Conservation (phyloP, 2,888 invertebrate species). For the Melipona bicolor region DNA sequence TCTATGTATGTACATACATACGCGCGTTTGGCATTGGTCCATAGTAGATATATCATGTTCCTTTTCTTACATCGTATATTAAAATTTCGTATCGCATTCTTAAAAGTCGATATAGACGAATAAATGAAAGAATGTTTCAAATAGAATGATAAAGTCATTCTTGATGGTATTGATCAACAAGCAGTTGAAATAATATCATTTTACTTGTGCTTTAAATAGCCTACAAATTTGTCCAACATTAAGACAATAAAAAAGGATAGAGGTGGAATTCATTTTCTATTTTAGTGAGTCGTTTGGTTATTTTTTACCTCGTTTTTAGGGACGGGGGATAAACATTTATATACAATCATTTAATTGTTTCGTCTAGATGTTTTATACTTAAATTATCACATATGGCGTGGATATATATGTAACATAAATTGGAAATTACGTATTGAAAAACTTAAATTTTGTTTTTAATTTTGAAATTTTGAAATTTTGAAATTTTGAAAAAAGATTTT, state of each 20-base stretch:
- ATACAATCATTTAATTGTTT: not conserved
- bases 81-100: slow-evolving; percentile 31
- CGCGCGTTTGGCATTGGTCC: slow-evolving; percentile 43
- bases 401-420: not conserved
- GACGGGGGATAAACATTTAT: not conserved
- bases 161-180: not conserved
- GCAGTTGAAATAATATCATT: not conserved
- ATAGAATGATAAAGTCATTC: not conserved
- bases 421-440: not conserved
- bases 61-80: slow-evolving; percentile 21
- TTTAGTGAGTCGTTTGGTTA: not conserved
- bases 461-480: not conserved
- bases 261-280: not conserved
- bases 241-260: not conserved
- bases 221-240: not conserved
- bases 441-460: not conserved
- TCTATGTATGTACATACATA: slow-evolving; percentile 3
- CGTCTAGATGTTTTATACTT: not conserved
- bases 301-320: not conserved
- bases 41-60: slow-evolving; percentile 31
- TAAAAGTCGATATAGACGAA: slow-evolving; percentile 8
- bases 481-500: not conserved
- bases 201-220: not conserved
- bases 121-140: not conserved
- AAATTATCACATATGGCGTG: not conserved